A percentile compares a stretch with the other conserved stretches of the same genome.
These are phyloP conservation scores for Hypselothyrea guttata DNA, from an alignment of 2,888 invertebrate species.

Conservation along the genomic window DNA sequence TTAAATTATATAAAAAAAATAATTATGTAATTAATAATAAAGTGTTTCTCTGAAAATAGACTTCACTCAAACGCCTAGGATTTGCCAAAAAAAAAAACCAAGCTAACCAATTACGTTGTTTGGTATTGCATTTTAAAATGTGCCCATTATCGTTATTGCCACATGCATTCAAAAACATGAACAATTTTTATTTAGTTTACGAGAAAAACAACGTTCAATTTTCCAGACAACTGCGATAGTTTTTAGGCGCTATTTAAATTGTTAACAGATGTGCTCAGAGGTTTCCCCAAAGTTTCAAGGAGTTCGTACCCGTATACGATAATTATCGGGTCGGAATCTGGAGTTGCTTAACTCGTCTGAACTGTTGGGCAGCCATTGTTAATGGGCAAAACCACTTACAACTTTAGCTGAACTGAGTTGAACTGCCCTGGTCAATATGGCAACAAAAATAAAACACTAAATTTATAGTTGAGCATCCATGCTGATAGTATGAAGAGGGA, in stretches of 20 bases:
- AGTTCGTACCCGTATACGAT: conserved; percentile 34
- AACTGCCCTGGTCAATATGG: conserved; percentile 20
- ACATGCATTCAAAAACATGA: no score
- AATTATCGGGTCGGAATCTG: conserved; percentile 38
- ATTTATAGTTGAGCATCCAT: conserved; percentile 29
- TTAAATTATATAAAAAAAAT: no score
- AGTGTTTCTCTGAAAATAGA: no score
- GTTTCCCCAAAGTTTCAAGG: conserved; percentile 33
- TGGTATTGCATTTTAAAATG: no score
- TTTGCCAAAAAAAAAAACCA: no score
- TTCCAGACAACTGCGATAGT: not conserved
- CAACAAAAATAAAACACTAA: conserved; percentile 53
- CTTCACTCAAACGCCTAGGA: no score
- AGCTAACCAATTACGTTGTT: no score
- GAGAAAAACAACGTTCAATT: conserved; percentile 82
- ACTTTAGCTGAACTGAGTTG: not conserved
- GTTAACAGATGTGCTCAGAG: conserved; percentile 31
- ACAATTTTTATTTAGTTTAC: conserved; percentile 85
- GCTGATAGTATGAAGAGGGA: not conserved
- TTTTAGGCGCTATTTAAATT: conserved; percentile 32
- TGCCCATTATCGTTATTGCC: no score
- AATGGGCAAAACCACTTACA: conserved; percentile 39
- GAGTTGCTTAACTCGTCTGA: conserved; percentile 62
- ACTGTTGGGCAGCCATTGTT: conserved; percentile 24
- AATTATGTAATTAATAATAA: no score